Evolutionary conservation across 2,113 vertebrate genomes (phyloP), one percentile per base, ranked within the genome.

Genomic region (Shinisaurus crocodilurus): DNA sequence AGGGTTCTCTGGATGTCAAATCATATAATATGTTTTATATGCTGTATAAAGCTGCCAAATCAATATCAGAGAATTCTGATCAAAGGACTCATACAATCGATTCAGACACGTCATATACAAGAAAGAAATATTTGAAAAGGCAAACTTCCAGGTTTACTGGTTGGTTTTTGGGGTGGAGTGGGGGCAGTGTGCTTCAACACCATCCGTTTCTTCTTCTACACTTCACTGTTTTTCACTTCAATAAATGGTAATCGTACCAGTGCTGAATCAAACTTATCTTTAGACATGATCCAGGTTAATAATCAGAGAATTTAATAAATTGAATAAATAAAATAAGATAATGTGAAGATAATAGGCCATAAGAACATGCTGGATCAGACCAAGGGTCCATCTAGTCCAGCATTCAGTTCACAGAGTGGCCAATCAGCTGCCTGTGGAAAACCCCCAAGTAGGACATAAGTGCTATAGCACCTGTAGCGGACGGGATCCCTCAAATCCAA

Each of bases 1-100:
- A 87, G 1, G 60, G 25, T 5, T 43, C 50, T 63, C 4, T 63
- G 60, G 23, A 76, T 87, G 72, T 87, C 70, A 76, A 76, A 87
- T 87, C 70, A 76, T 87, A 76, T 76, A 40, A 87, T 76, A 60
- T 54, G 76, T 45, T 87, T 32, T 77, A 45, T 87, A 48, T 87
- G 37, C 50, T 77, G 72, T 45, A 87, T 77, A 87, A 77, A 87
- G 74, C 54, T 87, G 86, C 16, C 37, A 45, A 63, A 87, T 87
- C 74, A 77, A 48, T 65, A 77, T 70, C 6, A 18, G 37, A 63
- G 37, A 65, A 87, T 63, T 27, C 74, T 43, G 74, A 77, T 63
- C 72, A 43, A 43, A 87, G 72, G 65, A 77, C 86, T 77, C 86
- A 63, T 54, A 76, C 54, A 65, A 87, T 34, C 9, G 57, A 77